Percentiles rank a stretch among this genome's conserved stretches.
Conservation (phyloP, 2,888 invertebrate genomes). For the Heteromyza rotundicornis region DNA sequence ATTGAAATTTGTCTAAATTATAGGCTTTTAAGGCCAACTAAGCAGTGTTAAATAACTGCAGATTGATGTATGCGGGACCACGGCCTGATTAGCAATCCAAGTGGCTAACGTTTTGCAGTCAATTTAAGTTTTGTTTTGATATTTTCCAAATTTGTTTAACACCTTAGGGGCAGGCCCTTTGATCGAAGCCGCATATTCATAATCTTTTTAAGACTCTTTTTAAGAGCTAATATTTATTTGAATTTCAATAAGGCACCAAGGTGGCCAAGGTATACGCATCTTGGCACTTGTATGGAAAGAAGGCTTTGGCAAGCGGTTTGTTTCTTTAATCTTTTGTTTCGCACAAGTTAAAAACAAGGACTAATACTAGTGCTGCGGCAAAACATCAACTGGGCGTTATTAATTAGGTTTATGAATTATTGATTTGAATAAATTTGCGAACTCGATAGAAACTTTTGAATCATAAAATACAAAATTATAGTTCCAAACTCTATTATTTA, state of each 20-base stretch:
- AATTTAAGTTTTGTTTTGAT: conserved; percentile 54
- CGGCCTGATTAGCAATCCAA: conserved; percentile 20
- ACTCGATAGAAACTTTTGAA: no score
- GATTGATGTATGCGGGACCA: conserved; percentile 38
- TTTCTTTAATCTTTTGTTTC: conserved; percentile 42
- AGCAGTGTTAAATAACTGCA: conserved; percentile 37
- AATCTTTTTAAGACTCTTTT: conserved; percentile 6
- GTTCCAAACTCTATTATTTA: no score
- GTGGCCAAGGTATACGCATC: no score
- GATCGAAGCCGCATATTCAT: conserved; percentile 22
- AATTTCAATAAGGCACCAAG: conserved; percentile 52
- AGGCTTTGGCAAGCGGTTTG: conserved; percentile 31
- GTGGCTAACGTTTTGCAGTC: conserved; percentile 33
- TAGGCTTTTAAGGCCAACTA: conserved; percentile 37
- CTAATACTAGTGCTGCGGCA: conserved; percentile 12
- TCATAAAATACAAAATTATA: no score
- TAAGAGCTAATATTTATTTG: conserved; percentile 43
- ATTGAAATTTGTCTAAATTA: conserved; percentile 54
- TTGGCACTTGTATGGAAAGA: no score
- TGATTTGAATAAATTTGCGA: no score
- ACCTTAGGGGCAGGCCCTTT: conserved; percentile 47
- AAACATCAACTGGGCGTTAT: conserved; percentile 54
- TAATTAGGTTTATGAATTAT: conserved; percentile 62
- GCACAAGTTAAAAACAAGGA: conserved; percentile 35
- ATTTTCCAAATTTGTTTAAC: conserved; percentile 55